Evolutionary conservation across 2,888 invertebrate species (phyloP).

Genomic region (Scaptomyza reducta): DNA sequence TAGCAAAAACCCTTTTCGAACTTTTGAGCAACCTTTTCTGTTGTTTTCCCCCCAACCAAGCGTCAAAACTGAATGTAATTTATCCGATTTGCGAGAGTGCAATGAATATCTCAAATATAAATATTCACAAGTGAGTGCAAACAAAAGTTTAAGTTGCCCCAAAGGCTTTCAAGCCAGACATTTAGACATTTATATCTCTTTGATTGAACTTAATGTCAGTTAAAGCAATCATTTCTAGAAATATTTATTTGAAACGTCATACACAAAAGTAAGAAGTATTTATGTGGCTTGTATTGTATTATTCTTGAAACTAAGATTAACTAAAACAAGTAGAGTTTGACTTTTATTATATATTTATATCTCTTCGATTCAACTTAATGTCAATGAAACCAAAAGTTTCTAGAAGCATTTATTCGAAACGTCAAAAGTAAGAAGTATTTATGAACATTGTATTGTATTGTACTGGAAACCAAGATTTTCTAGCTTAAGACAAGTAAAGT

Average conservation of each 20-base stretch:
- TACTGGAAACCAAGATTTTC: too few species aligned
- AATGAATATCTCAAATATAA: conserved; percentile 2
- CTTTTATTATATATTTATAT: too few species aligned
- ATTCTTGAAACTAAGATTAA: too few species aligned
- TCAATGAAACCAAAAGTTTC: too few species aligned
- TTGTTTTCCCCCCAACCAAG: neutral
- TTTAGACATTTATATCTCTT: neutral
- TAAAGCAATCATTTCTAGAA: neutral
- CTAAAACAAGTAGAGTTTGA: too few species aligned
- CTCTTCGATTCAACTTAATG: too few species aligned
- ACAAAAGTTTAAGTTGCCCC: conserved; percentile 2
- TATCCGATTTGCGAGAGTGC: neutral
- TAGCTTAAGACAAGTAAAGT: too few species aligned
- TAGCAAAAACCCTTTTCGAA: conserved; percentile 11
- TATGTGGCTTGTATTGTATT: too few species aligned
- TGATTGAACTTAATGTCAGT: neutral
- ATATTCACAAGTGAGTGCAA: conserved; percentile 3
- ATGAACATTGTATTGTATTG: too few species aligned
- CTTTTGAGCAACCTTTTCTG: neutral
- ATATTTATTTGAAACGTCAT: neutral
- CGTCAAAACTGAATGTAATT: conserved; percentile 10
- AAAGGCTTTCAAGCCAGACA: neutral
- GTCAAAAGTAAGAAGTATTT: too few species aligned
- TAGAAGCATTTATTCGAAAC: too few species aligned
- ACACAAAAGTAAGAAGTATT: too few species aligned